Percentiles rank a stretch among this genome's conserved stretches.
Conservation (phyloP, 2,888 invertebrate genomes). For the Nomada goodeniana region DNA sequence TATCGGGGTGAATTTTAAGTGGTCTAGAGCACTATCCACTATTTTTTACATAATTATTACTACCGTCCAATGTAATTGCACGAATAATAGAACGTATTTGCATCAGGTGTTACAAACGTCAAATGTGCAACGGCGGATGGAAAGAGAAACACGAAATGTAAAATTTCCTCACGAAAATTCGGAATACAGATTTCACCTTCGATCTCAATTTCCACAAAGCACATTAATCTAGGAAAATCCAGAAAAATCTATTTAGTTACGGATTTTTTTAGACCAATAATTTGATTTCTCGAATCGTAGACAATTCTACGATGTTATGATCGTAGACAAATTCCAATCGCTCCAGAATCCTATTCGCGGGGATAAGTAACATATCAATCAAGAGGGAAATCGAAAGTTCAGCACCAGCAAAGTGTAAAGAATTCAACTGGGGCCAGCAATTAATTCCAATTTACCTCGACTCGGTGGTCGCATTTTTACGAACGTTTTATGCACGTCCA, state of each 20-base stretch:
- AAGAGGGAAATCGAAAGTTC: background rate
- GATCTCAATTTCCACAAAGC: too few species aligned
- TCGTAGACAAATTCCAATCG: too few species aligned
- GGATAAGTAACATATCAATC: background rate
- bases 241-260: too few species aligned
- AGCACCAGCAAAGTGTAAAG: conserved; percentile 11
- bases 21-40: background rate
- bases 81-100: background rate
- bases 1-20: background rate
- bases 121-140: too few species aligned
- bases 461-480: conserved; percentile 28
- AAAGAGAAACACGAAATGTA: too few species aligned
- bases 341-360: too few species aligned
- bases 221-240: too few species aligned
- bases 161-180: too few species aligned
- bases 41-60: background rate
- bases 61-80: background rate
- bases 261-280: too few species aligned
- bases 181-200: too few species aligned
- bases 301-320: too few species aligned
- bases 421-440: conserved; percentile 18
- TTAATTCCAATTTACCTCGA: conserved; percentile 52
- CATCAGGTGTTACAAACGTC: background rate
- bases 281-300: too few species aligned
- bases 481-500: conserved; percentile 44